phyloP scores from a whole-genome alignment of 2,113 vertebrate species.

The Lamprologus tigripictilis region DNA sequence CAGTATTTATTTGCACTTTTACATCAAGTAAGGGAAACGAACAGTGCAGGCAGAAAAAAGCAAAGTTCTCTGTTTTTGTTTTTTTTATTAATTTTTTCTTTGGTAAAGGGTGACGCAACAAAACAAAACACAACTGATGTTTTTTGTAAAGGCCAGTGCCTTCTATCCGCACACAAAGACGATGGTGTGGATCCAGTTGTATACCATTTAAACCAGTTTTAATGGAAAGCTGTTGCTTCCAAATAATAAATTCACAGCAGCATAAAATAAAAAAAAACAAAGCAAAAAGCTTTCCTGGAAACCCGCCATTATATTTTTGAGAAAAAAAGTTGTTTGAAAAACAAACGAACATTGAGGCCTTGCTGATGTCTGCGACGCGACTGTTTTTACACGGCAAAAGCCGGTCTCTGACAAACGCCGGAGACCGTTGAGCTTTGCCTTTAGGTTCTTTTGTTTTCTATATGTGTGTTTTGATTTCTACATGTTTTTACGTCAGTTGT shows the following conservation, averaged over 20 bases:
- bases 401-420: background rate
- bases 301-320: background rate
- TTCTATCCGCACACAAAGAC: background rate
- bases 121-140: background rate
- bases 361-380: conserved; percentile 14
- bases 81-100: background rate
- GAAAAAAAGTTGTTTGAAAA: background rate
- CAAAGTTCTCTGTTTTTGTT: background rate
- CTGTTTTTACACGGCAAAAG: background rate
- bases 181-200: background rate
- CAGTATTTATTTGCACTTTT: conserved; percentile 35
- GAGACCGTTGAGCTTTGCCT: conserved; percentile 11
- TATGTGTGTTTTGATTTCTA: conserved; percentile 8
- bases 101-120: background rate
- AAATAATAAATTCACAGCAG: background rate
- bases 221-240: background rate
- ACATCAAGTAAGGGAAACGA: conserved; percentile 4
- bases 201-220: background rate
- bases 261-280: background rate
- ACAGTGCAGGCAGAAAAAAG: background rate
- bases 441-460: conserved; percentile 20
- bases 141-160: conserved; percentile 18
- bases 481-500: conserved; percentile 10
- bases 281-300: background rate
- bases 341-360: conserved; percentile 24